Evolutionary conservation across 1,140 invertebrate genomes (phyloP).

Genomic region (Drosophila santomea): DNA sequence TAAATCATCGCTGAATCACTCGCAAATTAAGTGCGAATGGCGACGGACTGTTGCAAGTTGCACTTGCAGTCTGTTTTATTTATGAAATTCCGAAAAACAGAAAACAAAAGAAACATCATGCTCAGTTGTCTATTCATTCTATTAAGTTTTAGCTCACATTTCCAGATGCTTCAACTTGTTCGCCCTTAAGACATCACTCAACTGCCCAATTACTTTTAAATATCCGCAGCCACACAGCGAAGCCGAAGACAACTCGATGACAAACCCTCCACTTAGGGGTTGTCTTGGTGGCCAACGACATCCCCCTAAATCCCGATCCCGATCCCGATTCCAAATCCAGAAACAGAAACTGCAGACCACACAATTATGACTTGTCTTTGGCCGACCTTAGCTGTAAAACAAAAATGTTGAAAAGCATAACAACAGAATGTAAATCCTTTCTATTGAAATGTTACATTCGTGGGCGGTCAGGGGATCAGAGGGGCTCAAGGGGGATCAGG

Average conservation of each 20-base stretch:
- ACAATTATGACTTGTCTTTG: conserved; percentile 73
- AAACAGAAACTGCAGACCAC: conserved; percentile 34
- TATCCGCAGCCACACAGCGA: not conserved
- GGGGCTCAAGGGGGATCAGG: not conserved
- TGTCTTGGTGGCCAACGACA: not conserved
- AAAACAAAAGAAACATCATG: too few species aligned
- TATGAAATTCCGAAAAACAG: not conserved
- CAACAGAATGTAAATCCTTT: conserved; percentile 82
- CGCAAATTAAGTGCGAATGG: conserved; percentile 29
- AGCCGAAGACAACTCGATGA: conserved; percentile 18
- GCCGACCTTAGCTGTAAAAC: conserved; percentile 68
- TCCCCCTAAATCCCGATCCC: not conserved
- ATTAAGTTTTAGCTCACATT: not conserved
- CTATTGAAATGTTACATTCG: conserved; percentile 76
- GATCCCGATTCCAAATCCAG: not conserved
- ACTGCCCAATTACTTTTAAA: conserved; percentile 13
- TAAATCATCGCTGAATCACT: conserved; percentile 20
- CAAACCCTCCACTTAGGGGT: conserved; percentile 2
- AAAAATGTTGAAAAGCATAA: conserved; percentile 77
- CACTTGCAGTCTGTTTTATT: not conserved
- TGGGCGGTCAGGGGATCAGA: conserved; percentile 18
- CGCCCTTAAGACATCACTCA: conserved; percentile 7
- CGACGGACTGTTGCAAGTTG: not conserved
- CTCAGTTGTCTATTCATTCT: too few species aligned
- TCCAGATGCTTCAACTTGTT: not conserved